These are phyloP conservation scores for Columba livia DNA, from an alignment of 2,113 vertebrate genomes.

Conservation along the genomic window DNA sequence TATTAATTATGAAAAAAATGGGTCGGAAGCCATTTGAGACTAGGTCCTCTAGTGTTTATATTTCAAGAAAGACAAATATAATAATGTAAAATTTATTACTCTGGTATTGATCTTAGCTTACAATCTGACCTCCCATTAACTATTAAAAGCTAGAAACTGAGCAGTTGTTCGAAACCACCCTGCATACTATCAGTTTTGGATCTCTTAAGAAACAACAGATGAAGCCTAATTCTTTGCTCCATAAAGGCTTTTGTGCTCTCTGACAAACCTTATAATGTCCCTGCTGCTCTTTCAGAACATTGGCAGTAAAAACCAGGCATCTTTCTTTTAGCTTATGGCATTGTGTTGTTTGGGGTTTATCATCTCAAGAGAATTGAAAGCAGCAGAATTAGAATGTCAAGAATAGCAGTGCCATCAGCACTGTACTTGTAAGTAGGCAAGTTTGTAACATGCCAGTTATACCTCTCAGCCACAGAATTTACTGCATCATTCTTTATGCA, in stretches of 20 bases:
- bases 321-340: not conserved
- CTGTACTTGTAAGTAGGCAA: not conserved
- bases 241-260: conserved; percentile 1
- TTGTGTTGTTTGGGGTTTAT: not conserved
- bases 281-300: not conserved
- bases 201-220: not conserved
- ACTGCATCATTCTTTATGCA: not conserved
- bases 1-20: conserved; percentile 66
- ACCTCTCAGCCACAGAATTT: conserved; percentile 16
- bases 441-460: not conserved
- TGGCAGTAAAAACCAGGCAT: not conserved
- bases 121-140: conserved; percentile 29
- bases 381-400: not conserved
- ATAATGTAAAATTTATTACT: conserved; percentile 63
- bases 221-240: conserved; percentile 6
- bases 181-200: not conserved
- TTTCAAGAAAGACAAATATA: conserved; percentile 69
- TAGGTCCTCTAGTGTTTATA: conserved; percentile 50
- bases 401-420: conserved; percentile 1
- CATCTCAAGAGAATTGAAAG: not conserved
- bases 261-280: not conserved
- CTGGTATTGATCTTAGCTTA: conserved; percentile 33
- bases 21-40: conserved; percentile 57
- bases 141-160: conserved; percentile 4
- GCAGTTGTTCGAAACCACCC: not conserved